Base-by-base conservation (phyloP, 2,113 vertebrate species). In the Xiphophorus hellerii region DNA sequence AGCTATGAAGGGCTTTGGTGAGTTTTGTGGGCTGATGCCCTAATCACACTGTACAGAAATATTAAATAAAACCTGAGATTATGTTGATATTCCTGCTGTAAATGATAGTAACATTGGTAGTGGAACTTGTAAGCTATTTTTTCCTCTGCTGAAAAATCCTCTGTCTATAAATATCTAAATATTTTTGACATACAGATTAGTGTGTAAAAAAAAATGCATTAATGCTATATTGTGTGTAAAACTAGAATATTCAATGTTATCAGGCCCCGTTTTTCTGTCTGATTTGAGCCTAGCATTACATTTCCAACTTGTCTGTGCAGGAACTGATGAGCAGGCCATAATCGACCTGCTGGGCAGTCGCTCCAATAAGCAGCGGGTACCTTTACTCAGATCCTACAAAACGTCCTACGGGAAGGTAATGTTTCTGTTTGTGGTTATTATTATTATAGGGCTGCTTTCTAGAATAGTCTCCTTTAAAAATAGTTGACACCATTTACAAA, bases 1-100 rank as follows among this genome's bases (percentile, higher is more conserved):
- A 84, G 98, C 98, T 25, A 99, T 99, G 98, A 99, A 99, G 72
- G 98, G 98, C 62, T 96, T 99, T 0, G 97, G 98, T 99, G 80
- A 97, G 96, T 88, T 13, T 31, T 68, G 1, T 58, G 1, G 15
- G n/a, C n/a, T 35, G 42, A 75, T 25, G 28, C 3, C 1, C 17
- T 51, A 64, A 69, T 60, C 31, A 63, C 27, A 25, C 5, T 37
- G 5, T 35, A 39, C 65, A 12, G 25, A 22, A 20, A 33, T 3
- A 22, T 6, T 3, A 63, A 31, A 31, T 5, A 63, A 20, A 5
- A 15, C 14, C 17, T 22, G 27, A 62, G 61, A 62, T 28, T 17
- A 29, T 62, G 28, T 62, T 14, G 12, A 27, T 28, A 62, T 12
- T 9, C 9, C 9, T 62, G n/a, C 60, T 62, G 5, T 5, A 62